A percentile compares a stretch with the other conserved stretches of the same genome.
Evolutionary conservation across 2,113 vertebrate species (phyloP).

Genomic region (Gorsachius goisagi): DNA sequence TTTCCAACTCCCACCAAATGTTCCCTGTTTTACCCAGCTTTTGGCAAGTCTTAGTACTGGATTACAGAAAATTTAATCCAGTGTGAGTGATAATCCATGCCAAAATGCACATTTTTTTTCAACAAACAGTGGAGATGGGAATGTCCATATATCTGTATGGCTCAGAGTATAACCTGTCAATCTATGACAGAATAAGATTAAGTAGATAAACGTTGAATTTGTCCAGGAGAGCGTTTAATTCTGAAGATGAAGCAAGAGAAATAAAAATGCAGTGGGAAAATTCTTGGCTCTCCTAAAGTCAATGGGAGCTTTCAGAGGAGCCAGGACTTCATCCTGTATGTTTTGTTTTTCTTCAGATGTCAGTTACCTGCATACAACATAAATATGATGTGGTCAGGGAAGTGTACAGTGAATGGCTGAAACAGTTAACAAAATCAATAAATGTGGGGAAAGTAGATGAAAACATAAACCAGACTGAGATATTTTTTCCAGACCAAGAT

Average conservation of each 20-base stretch:
- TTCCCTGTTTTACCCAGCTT: background rate
- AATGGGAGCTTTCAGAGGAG: constrained; percentile 12
- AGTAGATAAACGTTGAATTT: background rate
- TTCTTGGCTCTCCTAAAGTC: background rate
- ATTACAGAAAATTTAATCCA: background rate
- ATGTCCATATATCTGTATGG: background rate
- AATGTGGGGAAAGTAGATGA: constrained; percentile 57
- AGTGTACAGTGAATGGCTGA: constrained; percentile 40
- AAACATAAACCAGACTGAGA: constrained; percentile 75
- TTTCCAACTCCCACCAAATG: background rate
- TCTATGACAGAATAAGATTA: background rate
- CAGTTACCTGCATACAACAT: constrained; percentile 44
- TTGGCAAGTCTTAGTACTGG: background rate
- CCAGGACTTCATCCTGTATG: background rate
- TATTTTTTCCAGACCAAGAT: constrained; percentile 71
- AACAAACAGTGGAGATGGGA: background rate
- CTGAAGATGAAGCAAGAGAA: background rate
- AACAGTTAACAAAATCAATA: constrained; percentile 70
- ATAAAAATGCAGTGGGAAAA: background rate
- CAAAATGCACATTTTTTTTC: background rate
- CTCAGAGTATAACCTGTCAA: background rate
- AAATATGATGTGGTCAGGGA: background rate
- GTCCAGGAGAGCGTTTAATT: background rate
- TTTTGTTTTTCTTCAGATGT: constrained; percentile 44
- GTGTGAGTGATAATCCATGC: background rate